Evolutionary conservation across 2,888 invertebrate genomes (phyloP).

Genomic region (Euplagia quadripunctaria): DNA sequence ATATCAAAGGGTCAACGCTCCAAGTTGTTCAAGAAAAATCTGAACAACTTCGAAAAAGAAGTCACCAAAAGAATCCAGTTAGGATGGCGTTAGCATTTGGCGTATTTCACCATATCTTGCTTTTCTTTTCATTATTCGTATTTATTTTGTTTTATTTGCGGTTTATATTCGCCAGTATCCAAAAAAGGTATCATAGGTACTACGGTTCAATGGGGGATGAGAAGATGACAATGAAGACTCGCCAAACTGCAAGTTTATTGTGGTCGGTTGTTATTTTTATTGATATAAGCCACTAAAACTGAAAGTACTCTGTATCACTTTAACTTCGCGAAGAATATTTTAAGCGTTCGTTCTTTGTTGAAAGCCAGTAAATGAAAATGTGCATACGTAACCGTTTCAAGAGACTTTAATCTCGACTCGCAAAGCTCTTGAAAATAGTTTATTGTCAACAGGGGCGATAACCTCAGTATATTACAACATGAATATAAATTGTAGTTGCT

Average conservation of each 20-base stretch:
- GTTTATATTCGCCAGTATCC: too few species aligned
- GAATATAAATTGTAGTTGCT: slow-evolving; percentile 16
- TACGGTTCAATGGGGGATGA: background rate
- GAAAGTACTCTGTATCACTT: background rate
- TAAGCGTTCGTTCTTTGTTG: slow-evolving; percentile 9
- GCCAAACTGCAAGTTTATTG: background rate
- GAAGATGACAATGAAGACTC: background rate
- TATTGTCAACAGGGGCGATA: slow-evolving; percentile 17
- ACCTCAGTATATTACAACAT: slow-evolving; percentile 8
- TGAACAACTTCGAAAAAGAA: too few species aligned
- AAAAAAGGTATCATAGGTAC: too few species aligned
- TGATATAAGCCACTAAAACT: background rate
- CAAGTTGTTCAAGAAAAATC: too few species aligned
- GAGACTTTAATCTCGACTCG: slow-evolving; percentile 19
- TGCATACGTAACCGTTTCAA: slow-evolving; percentile 13
- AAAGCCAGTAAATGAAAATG: slow-evolving; percentile 19
- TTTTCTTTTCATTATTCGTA: too few species aligned
- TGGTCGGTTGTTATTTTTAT: background rate
- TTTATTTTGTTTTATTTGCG: too few species aligned
- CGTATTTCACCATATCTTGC: too few species aligned
- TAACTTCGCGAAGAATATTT: slow-evolving; percentile 1
- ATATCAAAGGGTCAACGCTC: too few species aligned
- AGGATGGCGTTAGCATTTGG: too few species aligned
- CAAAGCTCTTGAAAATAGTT: slow-evolving; percentile 22
- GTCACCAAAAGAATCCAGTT: too few species aligned